Evolutionary conservation across 2,888 invertebrate species (phyloP), one percentile per base, ranked within the genome.

Genomic region (Ceriagrion tenellum): DNA sequence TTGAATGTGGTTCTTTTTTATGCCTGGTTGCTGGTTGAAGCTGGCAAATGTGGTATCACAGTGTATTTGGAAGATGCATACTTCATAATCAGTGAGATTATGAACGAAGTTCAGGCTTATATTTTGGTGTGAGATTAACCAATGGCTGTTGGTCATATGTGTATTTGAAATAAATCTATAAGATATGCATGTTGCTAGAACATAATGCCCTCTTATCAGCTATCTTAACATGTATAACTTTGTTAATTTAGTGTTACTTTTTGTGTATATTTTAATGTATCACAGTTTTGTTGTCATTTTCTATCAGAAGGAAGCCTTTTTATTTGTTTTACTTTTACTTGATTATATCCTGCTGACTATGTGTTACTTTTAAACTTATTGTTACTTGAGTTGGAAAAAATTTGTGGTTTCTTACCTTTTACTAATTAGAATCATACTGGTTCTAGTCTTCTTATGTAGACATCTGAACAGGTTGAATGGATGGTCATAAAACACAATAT

Each of bases 81-180:
- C 35, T 35, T 35, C 13, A 69, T 69, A 55, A 74, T 40, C 30
- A 69, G 30, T 26, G 47, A 47, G 47, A 93, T 47, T n/a, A n/a
- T n/a, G n/a, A n/a, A 55, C 55, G n/a, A 55, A 35, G n/a, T 26
- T 35, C 35, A 18, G 35, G 81, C 81, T 81, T 18, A 81, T 81
- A 81, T 81, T 35, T 16, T 81, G 81, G 81, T 81, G 81, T 81
- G 26, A 81, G 81, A 26, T 81, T 81, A 81, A 81, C 81, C 81
- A 16, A 0, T 35, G 81, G 81, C 35, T 26, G 1, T 95, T 93
- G 23, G 59, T 35, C 26, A 59, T n/a, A 23, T 93, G 30, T 18
- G 47, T 47, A 47, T 59, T 59, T 20, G 1, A 59, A 20, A 59
- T 59, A 26, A 59, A 93, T n/a, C 26, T 55, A n/a, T 93, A 16